Evolutionary conservation across 2,113 vertebrate species (phyloP), one percentile per base, ranked within the genome.

Genomic region (Eulemur macaco): DNA sequence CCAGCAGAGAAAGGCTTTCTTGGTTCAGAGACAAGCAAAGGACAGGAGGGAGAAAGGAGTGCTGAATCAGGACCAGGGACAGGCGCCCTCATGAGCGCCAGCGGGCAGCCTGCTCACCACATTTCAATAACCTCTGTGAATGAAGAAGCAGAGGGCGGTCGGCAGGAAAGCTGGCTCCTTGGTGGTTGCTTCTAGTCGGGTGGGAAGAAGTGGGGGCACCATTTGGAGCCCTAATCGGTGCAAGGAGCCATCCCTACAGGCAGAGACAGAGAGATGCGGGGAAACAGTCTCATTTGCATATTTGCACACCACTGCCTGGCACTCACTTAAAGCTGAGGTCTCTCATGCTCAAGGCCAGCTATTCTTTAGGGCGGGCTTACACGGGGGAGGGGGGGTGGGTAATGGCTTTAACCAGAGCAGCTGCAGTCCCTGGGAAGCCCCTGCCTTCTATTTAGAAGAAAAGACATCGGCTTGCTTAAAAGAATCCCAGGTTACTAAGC

Each of bases 401-500:
- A 66, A 60, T 2, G 69, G 37, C 52, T 88, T 83, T 85, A 69
- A 23, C 73, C 80, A 80, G 89, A 76, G 42, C 83, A 9, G 2
- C 89, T 83, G 3, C 1, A 7, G 88, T 42, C 23, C 45, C 14
- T 0, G 31, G 50, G 89, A 80, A 68, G 66, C 29, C 52, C 85
- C 66, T 63, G 58, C 82, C 8, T 34, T 76, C 69, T 56, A 23
- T 58, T 39, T 97, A 92, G 91, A 94, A 94, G 54, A 64, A 52
- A 68, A 97, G 45, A 84, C 0, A 2, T 45, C 89, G 76, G 39
- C 88, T n/a, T 0, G 3, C n/a, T 96, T 86, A 68, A 97, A 98
- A 76, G 86, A 94, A 95, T 93, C 76, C 80, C 64, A 69, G 77
- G 80, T 95, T 94, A 93, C 74, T 23, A 76, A 84, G 60, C 82